phyloP scores from a whole-genome alignment of 2,888 invertebrate genomes.

The Watsonalla binaria region DNA sequence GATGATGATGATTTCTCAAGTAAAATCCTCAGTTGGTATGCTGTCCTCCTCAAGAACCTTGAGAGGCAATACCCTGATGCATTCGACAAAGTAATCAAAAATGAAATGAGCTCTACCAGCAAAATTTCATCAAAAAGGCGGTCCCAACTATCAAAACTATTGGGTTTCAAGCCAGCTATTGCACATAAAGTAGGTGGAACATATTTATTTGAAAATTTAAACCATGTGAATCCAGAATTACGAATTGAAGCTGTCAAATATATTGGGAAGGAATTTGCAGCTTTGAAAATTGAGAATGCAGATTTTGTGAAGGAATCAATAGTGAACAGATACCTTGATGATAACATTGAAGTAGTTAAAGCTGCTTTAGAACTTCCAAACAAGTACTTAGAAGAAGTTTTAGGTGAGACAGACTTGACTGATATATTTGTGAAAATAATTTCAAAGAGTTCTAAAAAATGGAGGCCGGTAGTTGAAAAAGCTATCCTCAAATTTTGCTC shows the following conservation, averaged over 20 bases:
- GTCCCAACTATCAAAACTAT: conserved; percentile 58
- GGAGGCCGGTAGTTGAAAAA: conserved; percentile 56
- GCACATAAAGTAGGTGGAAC: conserved; percentile 71
- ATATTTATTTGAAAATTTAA: conserved; percentile 83
- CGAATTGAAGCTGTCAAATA: conserved; percentile 83
- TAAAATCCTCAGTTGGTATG: conserved; percentile 74
- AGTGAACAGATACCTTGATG: conserved; percentile 82
- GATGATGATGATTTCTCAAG: conserved; percentile 51
- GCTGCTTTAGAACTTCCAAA: conserved; percentile 72
- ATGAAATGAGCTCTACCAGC: conserved; percentile 63
- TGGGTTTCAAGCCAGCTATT: conserved; percentile 77
- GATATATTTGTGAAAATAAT: conserved; percentile 72
- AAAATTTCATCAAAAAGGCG: conserved; percentile 41
- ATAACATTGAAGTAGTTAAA: conserved; percentile 79
- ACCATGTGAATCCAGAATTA: conserved; percentile 83
- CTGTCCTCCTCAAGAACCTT: conserved; percentile 75
- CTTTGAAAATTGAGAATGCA: conserved; percentile 69
- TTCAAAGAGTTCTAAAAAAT: conserved; percentile 55
- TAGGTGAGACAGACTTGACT: conserved; percentile 65
- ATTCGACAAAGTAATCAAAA: conserved; percentile 84
- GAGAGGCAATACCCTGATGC: conserved; percentile 85
- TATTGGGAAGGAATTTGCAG: conserved; percentile 75
- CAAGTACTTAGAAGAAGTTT: conserved; percentile 49
- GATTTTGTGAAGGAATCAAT: conserved; percentile 82
- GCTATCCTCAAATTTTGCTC: conserved; percentile 71